Conservation (phyloP, 1,140 invertebrate species). For the Eciton burchellii region DNA sequence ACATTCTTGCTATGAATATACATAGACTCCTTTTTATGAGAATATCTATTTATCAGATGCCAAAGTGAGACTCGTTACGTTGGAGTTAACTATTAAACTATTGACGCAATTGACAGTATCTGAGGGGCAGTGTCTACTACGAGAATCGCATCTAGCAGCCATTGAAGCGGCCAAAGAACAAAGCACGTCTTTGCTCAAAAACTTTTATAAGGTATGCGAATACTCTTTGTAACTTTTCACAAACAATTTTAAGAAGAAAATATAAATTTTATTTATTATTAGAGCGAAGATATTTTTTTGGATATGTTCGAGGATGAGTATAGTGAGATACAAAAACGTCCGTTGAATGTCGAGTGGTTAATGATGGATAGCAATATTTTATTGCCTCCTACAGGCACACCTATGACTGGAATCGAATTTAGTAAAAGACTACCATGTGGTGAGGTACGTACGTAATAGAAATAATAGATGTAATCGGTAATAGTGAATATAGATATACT, state of each 20-base stretch:
- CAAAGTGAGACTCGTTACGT: conserved; percentile 95
- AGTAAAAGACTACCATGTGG: conserved; percentile 97
- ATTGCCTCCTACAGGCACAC: conserved; percentile 97
- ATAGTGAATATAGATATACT: too few species aligned
- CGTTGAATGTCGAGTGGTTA: conserved; percentile 96
- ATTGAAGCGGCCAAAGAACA: conserved; percentile 94
- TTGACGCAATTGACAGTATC: conserved; percentile 88
- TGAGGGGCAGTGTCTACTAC: conserved; percentile 84
- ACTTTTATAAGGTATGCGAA: conserved; percentile 94
- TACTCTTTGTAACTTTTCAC: neutral
- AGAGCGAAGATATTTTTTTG: conserved; percentile 98
- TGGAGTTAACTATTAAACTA: conserved; percentile 94
- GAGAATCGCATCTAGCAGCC: conserved; percentile 85
- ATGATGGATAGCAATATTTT: conserved; percentile 99
- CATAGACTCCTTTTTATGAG: conserved; percentile 7
- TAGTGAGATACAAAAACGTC: conserved; percentile 94
- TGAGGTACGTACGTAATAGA: conserved; percentile 88
- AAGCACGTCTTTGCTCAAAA: conserved; percentile 93
- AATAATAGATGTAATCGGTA: too few species aligned
- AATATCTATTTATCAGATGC: conserved; percentile 84
- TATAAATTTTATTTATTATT: conserved; percentile 61
- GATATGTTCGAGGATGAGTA: conserved; percentile 99
- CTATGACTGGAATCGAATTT: conserved; percentile 98
- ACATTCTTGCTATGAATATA: conserved; percentile 5
- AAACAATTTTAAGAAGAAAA: conserved; percentile 52